Percentiles rank a stretch among this genome's conserved stretches.
Evolutionary conservation across 2,113 vertebrate genomes (phyloP).

Genomic region (Opisthocomus hoazin): DNA sequence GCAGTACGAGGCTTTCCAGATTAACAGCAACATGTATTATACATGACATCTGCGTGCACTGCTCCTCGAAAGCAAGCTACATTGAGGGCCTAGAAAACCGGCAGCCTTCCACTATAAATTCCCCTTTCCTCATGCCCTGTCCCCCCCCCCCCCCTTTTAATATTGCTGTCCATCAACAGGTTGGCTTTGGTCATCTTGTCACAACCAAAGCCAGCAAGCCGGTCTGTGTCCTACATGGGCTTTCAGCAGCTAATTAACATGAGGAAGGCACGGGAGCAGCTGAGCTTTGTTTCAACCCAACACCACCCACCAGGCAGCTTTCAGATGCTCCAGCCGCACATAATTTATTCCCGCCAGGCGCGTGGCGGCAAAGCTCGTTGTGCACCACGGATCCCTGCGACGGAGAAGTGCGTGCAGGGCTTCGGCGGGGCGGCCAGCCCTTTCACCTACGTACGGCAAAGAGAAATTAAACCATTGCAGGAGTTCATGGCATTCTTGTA

Average conservation of each 20-base stretch:
- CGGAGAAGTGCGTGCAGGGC: slow-evolving; percentile 34
- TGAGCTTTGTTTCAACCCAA: slow-evolving; percentile 30
- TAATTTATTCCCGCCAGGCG: slow-evolving; percentile 50
- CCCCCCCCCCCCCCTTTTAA: background rate
- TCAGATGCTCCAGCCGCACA: slow-evolving; percentile 11
- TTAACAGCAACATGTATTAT: background rate
- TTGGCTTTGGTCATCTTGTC: background rate
- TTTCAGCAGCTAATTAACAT: slow-evolving; percentile 15
- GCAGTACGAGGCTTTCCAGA: background rate
- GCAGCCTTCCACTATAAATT: background rate
- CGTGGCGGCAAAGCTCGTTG: background rate
- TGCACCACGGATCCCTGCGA: slow-evolving; percentile 15
- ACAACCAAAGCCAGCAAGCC: background rate
- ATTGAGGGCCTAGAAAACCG: background rate
- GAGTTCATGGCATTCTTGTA: background rate
- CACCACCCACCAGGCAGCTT: slow-evolving; percentile 37
- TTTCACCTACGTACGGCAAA: background rate
- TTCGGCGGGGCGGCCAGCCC: background rate
- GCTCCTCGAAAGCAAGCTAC: background rate
- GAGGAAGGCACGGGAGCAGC: background rate
- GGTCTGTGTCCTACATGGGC: background rate
- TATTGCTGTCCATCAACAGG: background rate
- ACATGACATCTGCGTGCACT: background rate
- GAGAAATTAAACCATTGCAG: background rate
- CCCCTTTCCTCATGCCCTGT: background rate